Evolutionary conservation across 2,797 vertebrate species (phyloP).

Genomic region (Discoglossus pictus): DNA sequence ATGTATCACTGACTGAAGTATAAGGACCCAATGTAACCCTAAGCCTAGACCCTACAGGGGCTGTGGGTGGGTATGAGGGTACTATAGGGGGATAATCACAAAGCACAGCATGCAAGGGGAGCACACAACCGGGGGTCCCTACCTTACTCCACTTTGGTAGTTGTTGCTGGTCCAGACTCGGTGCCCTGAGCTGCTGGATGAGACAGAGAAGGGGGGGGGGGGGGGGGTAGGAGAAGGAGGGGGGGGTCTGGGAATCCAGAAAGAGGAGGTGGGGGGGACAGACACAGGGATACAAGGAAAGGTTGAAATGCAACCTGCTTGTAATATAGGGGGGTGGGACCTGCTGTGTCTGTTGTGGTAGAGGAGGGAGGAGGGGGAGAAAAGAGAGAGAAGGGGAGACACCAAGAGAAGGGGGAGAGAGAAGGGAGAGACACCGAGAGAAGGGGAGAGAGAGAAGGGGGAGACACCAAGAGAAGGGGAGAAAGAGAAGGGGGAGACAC

Average conservation of each 20-base stretch:
- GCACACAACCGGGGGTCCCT: conserved; percentile 38
- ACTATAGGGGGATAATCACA: no score
- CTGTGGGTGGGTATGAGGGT: no score
- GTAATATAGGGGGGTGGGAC: conserved; percentile 52
- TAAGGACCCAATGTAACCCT: no score
- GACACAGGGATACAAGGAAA: not conserved
- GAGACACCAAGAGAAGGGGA: conserved; percentile 27
- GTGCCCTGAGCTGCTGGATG: conserved; percentile 56
- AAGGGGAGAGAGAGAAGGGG: conserved; percentile 1
- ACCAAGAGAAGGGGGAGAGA: not conserved
- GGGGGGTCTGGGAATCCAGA: conserved; percentile 6
- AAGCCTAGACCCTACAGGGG: no score
- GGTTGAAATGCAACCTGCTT: conserved; percentile 59
- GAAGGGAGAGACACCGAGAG: no score
- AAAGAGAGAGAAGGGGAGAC: conserved; percentile 21
- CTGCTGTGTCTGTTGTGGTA: conserved; percentile 26
- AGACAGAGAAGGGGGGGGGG: conserved; percentile 65
- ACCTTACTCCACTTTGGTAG: conserved; percentile 51
- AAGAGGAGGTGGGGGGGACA: not conserved
- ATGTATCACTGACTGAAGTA: no score
- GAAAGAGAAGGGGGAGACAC: not conserved
- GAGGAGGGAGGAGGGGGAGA: conserved; percentile 65
- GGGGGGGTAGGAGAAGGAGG: conserved; percentile 51
- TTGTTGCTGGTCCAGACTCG: conserved; percentile 15
- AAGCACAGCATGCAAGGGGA: not conserved